These are phyloP conservation scores for Entelurus aequoreus DNA, from an alignment of 2,113 vertebrate genomes.

Conservation along the genomic window DNA sequence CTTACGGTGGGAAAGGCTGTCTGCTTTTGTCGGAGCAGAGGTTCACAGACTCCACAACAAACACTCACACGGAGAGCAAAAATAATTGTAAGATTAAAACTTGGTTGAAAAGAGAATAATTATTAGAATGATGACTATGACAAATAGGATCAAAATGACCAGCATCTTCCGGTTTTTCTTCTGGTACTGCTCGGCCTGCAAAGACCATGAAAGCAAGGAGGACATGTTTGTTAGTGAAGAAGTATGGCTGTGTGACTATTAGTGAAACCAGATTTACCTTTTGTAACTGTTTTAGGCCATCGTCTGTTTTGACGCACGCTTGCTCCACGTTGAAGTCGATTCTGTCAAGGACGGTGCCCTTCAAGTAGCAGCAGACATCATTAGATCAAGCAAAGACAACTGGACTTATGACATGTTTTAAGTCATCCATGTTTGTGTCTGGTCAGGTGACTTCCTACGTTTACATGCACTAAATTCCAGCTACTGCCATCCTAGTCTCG, in stretches of 20 bases:
- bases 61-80: conserved; percentile 54
- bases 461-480: neutral
- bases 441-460: neutral
- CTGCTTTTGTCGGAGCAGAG: conserved; percentile 38
- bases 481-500: too few species aligned
- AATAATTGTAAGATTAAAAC: conserved; percentile 73
- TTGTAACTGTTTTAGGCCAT: conserved; percentile 90
- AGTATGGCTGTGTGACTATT: too few species aligned
- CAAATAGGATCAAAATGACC: conserved; percentile 91
- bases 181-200: conserved; percentile 94
- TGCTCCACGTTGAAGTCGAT: conserved; percentile 99
- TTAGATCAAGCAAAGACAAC: neutral
- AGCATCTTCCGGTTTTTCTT: conserved; percentile 99
- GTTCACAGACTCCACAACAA: conserved; percentile 59
- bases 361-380: conserved; percentile 7
- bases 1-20: conserved; percentile 36
- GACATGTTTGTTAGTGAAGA: neutral
- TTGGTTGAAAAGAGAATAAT: conserved; percentile 91
- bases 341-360: conserved; percentile 96
- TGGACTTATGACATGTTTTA: neutral
- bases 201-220: conserved; percentile 40
- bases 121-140: conserved; percentile 88
- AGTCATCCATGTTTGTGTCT: too few species aligned
- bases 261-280: conserved; percentile 76
- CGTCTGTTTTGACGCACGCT: conserved; percentile 94